Base-by-base conservation (phyloP, 2,888 invertebrate genomes). In the Ecdyonurus torrentis region DNA sequence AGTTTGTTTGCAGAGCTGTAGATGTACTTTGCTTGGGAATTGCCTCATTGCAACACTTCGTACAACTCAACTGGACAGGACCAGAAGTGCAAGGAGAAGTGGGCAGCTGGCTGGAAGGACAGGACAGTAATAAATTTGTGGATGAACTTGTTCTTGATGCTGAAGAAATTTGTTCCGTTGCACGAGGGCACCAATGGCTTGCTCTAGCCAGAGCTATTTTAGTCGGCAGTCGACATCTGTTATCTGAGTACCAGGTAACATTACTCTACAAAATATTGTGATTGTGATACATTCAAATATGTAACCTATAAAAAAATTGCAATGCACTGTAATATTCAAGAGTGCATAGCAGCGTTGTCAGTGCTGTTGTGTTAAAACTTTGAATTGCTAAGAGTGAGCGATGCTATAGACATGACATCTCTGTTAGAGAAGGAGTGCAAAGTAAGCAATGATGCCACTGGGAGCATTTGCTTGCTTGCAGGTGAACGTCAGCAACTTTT, bases 1-100 rank as follows among this genome's bases (percentile, higher is more conserved):
- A n/a, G n/a, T n/a, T n/a, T n/a, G n/a, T 1, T 25, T 63, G 2
- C 50, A 63, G 63, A 3, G 59, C 58, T 18, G 25, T 22, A 52
- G 74, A 78, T 64, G 73, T 83, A 67, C 72, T 84, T 18, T 71
- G 77, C 61, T 73, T 82, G 61, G 87, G 84, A 1, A 78, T 89
- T 20, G 79, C 85, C 52, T 79, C 84, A 67, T 75, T 90, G 25
- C 77, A 87, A 61, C 78, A 80, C 24, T 94, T 92, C 75, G 80
- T 89, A 62, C 87, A 91, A 72, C 79, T 79, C 62, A 94, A 94
- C 75, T 93, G 90, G 82, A 85, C 86, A 61, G 88, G 92, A 0
- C 89, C 90, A 2, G 74, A 78, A 18, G 58, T 58, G 10, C 15
- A 20, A 19, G 19, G 20, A 19, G 25, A 61, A 64, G 62, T 15